A percentile compares a stretch with the other conserved stretches of the same genome.
Conservation (phyloP, 2,888 invertebrate species). For the Entomobrya proxima region DNA sequence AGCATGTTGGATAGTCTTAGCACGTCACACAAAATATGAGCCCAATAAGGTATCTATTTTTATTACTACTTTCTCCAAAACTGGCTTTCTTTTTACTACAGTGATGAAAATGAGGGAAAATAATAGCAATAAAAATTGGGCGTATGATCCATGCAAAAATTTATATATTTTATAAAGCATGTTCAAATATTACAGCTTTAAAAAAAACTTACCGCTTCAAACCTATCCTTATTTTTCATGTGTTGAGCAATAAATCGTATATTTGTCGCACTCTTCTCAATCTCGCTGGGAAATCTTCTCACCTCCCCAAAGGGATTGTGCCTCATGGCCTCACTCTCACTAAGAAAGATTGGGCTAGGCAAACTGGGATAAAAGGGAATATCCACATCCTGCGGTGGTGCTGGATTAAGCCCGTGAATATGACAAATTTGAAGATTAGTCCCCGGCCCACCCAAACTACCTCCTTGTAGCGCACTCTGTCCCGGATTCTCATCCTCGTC, state of each 20-base stretch:
- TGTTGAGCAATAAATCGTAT: slow-evolving; percentile 96
- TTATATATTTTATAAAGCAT: not conserved
- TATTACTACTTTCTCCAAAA: not conserved
- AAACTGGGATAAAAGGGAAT: slow-evolving; percentile 75
- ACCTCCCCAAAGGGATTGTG: slow-evolving; percentile 72
- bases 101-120: not conserved
- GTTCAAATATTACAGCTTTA: not conserved
- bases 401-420: slow-evolving; percentile 74
- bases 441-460: slow-evolving; percentile 62
- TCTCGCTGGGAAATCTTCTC: slow-evolving; percentile 87
- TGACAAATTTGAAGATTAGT: slow-evolving; percentile 73
- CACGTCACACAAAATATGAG: too few relatives aligned
- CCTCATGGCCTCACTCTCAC: slow-evolving; percentile 73
- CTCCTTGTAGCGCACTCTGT: slow-evolving; percentile 2
- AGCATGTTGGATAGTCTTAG: not conserved
- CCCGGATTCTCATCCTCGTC: slow-evolving; percentile 74
- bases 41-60: slow-evolving; percentile 19
- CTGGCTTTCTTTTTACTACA: too few relatives aligned
- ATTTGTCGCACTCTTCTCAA: slow-evolving; percentile 94
- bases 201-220: slow-evolving; percentile 93
- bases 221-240: slow-evolving; percentile 95
- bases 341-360: slow-evolving; percentile 75
- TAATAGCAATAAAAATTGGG: not conserved
- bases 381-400: slow-evolving; percentile 73
- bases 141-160: not conserved